Evolutionary conservation across 2,888 invertebrate species (phyloP), one percentile per base, ranked within the genome.

Genomic region (Drosophila barbarae): DNA sequence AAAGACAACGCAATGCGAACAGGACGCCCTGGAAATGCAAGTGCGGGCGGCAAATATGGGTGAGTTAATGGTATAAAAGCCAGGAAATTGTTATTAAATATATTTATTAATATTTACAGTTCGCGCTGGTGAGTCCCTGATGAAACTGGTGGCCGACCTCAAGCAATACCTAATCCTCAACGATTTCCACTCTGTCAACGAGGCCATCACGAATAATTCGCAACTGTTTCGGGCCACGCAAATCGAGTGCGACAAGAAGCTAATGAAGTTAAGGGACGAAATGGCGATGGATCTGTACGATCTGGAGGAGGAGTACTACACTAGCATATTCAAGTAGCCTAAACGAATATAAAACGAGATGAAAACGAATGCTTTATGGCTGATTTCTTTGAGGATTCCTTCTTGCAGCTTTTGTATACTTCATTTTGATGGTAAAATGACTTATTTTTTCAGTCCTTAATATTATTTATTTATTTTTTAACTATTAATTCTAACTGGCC

Each of bases 161-260:
- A 99, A 99, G 87, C 98, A 99, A 87, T 99, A 98, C 89, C 91
- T 99, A 44, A 98, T 99, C 83, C 91, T 99, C 21, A 99, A 99
- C 89, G 99, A 99, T 90, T 99, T 99, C 88, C 98, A 98, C 44
- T 98, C 98, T 2, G 97, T 99, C 0, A 99, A 99, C 89, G 98
- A 98, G 87, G 96, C 98, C 0, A 98, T 99, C 71, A 94, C 95
- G n/a, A 95, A 95, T 77, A 98, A 97, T 87, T 96, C 96, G 0
- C 95, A 96, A 87, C 89, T 97, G 12, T 97, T 96, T 87, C 93
- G 96, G 59, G 94, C 95, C 0, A 96, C 96, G 86, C 97, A 98
- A 90, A 93, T 94, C 47, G 97, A 97, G 87, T 96, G 96, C 89
- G 98, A 98, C 90, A 95, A 95, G 82, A 98, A 97, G 90, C 90